phyloP scores from a whole-genome alignment of 2,888 invertebrate species.

The Drosophila nigritarsus region DNA sequence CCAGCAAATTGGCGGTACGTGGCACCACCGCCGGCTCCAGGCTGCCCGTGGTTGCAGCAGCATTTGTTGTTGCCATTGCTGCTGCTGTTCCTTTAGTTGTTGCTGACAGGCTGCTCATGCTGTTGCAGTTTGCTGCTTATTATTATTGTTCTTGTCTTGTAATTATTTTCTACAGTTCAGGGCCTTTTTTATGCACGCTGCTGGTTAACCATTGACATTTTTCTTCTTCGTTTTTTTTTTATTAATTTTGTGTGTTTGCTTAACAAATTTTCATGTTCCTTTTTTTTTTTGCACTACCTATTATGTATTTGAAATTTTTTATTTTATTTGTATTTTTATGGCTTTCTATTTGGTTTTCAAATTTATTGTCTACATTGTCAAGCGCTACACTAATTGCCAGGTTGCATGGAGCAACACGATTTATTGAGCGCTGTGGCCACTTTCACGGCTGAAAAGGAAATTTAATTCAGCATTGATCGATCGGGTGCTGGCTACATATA shows the following conservation, averaged over 20 bases:
- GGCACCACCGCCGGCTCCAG: slow-evolving; percentile 85
- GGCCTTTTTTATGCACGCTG: slow-evolving; percentile 35
- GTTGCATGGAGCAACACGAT: slow-evolving; percentile 13
- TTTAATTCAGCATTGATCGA: slow-evolving; percentile 51
- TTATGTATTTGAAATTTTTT: slow-evolving; percentile 20
- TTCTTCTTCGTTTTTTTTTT: slow-evolving; percentile 7
- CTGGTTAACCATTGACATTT: slow-evolving; percentile 52
- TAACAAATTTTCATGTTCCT: slow-evolving; percentile 36
- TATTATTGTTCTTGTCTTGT: slow-evolving; percentile 71
- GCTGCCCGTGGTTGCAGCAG: slow-evolving; percentile 77
- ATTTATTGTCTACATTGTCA: slow-evolving; percentile 55
- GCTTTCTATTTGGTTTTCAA: slow-evolving; percentile 39
- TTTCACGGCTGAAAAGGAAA: slow-evolving; percentile 53
- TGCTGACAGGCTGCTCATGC: slow-evolving; percentile 72
- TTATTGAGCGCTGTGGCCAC: slow-evolving; percentile 42
- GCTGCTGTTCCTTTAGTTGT: slow-evolving; percentile 43
- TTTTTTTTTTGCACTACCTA: slow-evolving; percentile 29
- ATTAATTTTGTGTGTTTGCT: slow-evolving; percentile 25
- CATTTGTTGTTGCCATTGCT: slow-evolving; percentile 37
- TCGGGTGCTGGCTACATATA: slow-evolving; percentile 22
- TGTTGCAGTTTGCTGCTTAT: slow-evolving; percentile 44
- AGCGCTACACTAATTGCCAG: slow-evolving; percentile 37
- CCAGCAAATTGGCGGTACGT: slow-evolving; percentile 90
- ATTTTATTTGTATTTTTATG: slow-evolving; percentile 30
- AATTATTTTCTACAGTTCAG: slow-evolving; percentile 64